Percentiles rank a stretch among this genome's conserved stretches.
Conservation (phyloP, 1,140 invertebrate species). For the Latrodectus geometricus region DNA sequence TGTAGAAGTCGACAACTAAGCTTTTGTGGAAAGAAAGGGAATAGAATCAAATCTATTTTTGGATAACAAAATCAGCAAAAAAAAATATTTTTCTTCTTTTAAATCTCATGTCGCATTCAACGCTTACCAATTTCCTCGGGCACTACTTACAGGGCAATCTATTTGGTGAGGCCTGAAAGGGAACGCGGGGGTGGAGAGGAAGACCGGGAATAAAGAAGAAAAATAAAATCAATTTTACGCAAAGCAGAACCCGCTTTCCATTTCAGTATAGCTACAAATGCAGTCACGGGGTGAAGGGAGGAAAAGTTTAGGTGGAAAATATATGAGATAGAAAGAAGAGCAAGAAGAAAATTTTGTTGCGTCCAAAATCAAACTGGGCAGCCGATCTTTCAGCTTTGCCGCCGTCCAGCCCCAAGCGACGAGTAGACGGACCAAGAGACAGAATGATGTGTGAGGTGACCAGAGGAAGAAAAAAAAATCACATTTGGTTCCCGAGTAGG, state of each 20-base stretch:
- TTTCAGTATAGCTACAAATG: conserved; percentile 42
- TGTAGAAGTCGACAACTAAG: neutral
- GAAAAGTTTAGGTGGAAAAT: conserved; percentile 24
- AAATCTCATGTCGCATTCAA: conserved; percentile 45
- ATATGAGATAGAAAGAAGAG: conserved; percentile 45
- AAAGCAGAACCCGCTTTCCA: conserved; percentile 57
- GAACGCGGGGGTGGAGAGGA: neutral
- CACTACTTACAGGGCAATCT: conserved; percentile 47
- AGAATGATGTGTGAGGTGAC: conserved; percentile 42
- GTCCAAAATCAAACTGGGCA: conserved; percentile 49
- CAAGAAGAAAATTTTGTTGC: conserved; percentile 42
- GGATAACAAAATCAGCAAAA: conserved; percentile 27
- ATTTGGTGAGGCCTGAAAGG: conserved; percentile 13
- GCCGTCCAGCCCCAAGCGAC: conserved; percentile 27
- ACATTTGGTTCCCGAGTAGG: neutral
- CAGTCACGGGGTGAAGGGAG: neutral
- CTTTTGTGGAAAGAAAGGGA: neutral
- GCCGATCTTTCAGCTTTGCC: conserved; percentile 48
- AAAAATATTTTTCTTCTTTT: conserved; percentile 22
- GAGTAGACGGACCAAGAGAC: conserved; percentile 2
- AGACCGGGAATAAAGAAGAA: conserved; percentile 17
- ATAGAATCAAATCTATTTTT: neutral
- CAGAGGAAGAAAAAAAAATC: neutral
- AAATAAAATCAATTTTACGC: conserved; percentile 62
- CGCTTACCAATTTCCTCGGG: conserved; percentile 52